Percentiles rank a stretch among this genome's conserved stretches.
Conservation (phyloP, 1,140 invertebrate genomes). For the Temnothorax longispinosus region DNA sequence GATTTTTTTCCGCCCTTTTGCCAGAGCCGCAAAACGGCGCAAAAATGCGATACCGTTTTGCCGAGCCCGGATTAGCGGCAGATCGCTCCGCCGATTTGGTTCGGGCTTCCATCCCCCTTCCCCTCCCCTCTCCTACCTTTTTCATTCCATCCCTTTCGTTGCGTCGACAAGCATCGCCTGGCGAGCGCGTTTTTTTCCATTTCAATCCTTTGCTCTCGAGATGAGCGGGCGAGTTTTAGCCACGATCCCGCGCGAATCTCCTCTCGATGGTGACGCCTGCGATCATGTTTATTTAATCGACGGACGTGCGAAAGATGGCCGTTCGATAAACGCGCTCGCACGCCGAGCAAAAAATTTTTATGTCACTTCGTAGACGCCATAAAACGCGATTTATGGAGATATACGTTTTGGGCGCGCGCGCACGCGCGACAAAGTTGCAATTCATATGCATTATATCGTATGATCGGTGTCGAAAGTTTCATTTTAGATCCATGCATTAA, state of each 20-base stretch:
- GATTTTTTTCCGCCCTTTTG: constrained; percentile 75
- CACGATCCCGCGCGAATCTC: constrained; percentile 55
- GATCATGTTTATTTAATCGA: constrained; percentile 62
- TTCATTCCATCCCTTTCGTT: constrained; percentile 47
- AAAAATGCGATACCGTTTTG: constrained; percentile 84
- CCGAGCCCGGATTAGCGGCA: constrained; percentile 79
- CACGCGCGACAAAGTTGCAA: neutral
- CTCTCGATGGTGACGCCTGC: constrained; percentile 56
- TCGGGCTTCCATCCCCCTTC: constrained; percentile 33
- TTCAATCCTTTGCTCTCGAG: constrained; percentile 63
- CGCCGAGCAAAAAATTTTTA: constrained; percentile 43
- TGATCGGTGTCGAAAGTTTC: constrained; percentile 22
- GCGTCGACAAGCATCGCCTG: constrained; percentile 41
- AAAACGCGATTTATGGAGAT: constrained; percentile 48
- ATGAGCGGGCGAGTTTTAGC: constrained; percentile 61
- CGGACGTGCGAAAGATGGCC: constrained; percentile 54
- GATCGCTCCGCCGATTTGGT: constrained; percentile 77
- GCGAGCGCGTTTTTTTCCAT: constrained; percentile 46
- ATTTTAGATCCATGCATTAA: constrained; percentile 15
- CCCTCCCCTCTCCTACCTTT: neutral
- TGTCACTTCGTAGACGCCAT: constrained; percentile 3
- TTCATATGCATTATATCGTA: constrained; percentile 30
- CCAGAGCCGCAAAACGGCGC: constrained; percentile 73
- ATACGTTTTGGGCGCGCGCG: neutral
- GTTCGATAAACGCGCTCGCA: constrained; percentile 13